phyloP scores from a whole-genome alignment of 2,888 invertebrate genomes.

The Tholera decimalis region DNA sequence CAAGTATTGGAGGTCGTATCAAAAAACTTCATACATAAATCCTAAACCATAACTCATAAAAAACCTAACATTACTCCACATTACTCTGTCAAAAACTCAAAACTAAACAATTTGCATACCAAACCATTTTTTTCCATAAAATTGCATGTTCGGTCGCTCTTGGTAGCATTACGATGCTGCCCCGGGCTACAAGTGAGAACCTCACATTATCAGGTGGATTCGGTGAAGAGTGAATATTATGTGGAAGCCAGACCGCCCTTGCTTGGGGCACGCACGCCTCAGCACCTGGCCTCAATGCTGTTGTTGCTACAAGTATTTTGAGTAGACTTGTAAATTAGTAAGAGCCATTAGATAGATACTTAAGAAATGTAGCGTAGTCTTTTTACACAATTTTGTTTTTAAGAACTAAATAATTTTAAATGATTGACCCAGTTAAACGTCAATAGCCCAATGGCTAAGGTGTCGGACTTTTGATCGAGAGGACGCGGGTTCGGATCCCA shows the following conservation, averaged over 20 bases:
- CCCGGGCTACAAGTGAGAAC: constrained; percentile 38
- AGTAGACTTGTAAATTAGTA: too few relatives aligned
- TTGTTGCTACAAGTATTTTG: too few relatives aligned
- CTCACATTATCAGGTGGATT: constrained; percentile 17
- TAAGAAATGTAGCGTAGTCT: too few relatives aligned
- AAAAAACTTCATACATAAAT: constrained; percentile 10
- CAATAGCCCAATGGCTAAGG: too few relatives aligned
- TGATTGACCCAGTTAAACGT: too few relatives aligned
- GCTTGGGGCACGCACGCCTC: constrained; percentile 69
- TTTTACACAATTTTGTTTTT: too few relatives aligned
- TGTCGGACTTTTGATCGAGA: too few relatives aligned
- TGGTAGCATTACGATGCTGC: constrained; percentile 55
- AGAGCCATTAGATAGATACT: too few relatives aligned
- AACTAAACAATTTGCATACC: constrained; percentile 39
- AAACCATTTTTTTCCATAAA: constrained; percentile 33
- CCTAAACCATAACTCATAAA: constrained; percentile 27
- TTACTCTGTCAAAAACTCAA: constrained; percentile 26
- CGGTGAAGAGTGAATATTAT: constrained; percentile 40
- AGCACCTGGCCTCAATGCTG: constrained; percentile 64
- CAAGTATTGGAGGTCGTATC: neutral
- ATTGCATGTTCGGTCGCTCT: constrained; percentile 48
- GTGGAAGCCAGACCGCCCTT: constrained; percentile 68
- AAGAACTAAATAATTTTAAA: too few relatives aligned
- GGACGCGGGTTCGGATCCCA: too few relatives aligned
- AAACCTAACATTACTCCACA: constrained; percentile 30